A percentile compares a stretch with the other conserved stretches of the same genome.
Conservation (phyloP, 2,797 vertebrate genomes). For the Anguilla obscura region DNA sequence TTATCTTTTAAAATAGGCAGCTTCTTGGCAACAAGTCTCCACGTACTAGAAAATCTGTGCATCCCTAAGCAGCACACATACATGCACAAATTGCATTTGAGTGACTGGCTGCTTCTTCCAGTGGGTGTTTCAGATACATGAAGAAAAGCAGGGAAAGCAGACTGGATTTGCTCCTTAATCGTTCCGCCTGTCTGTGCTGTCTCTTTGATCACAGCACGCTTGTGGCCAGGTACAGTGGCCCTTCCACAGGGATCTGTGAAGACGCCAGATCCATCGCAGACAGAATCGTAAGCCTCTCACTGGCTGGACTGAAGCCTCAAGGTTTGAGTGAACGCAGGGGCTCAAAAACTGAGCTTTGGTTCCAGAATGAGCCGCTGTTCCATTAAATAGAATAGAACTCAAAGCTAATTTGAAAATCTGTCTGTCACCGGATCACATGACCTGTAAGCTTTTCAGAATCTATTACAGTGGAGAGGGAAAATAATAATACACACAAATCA, state of each 20-base stretch:
- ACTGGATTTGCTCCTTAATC: neutral
- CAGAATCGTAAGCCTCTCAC: neutral
- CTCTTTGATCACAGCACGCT: constrained; percentile 3
- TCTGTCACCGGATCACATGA: constrained; percentile 17
- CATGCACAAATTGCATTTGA: constrained; percentile 4
- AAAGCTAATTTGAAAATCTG: constrained; percentile 30
- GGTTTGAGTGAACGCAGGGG: neutral
- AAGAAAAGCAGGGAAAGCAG: neutral
- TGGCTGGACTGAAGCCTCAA: constrained; percentile 23
- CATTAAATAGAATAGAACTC: constrained; percentile 22
- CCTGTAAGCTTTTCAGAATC: constrained; percentile 34
- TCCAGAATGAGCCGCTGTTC: neutral
- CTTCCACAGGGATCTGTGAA: neutral
- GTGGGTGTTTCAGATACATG: neutral
- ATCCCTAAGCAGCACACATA: constrained; percentile 2
- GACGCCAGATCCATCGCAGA: neutral
- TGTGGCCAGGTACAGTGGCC: constrained; percentile 1
- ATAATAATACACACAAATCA: constrained; percentile 37
- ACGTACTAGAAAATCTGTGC: constrained; percentile 15
- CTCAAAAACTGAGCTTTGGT: neutral
- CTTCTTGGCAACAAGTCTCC: neutral
- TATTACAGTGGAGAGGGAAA: constrained; percentile 25
- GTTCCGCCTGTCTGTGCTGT: constrained; percentile 2
- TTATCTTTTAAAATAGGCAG: neutral
- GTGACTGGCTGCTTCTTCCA: neutral